These are phyloP conservation scores for Aplysina aerophoba DNA, from an alignment of 37 sponge, comb jelly and placozoan genomes.

Conservation along the genomic window DNA sequence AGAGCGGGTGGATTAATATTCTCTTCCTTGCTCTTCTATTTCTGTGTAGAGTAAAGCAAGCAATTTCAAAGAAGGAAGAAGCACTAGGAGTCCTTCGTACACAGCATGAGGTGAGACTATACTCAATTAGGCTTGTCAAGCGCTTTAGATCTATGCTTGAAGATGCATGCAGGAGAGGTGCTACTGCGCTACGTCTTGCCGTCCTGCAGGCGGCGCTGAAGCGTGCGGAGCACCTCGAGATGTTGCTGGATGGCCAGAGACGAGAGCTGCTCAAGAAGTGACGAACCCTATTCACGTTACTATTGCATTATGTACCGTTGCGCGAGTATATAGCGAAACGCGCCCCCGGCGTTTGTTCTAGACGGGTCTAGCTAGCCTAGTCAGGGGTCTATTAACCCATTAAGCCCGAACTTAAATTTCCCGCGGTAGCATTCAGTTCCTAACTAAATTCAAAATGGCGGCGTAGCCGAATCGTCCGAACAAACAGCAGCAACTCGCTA, in stretches of 20 bases:
- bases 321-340: no score
- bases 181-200: background rate
- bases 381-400: no score
- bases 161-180: background rate
- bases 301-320: no score
- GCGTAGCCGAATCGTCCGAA: no score
- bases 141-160: background rate
- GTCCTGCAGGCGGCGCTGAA: conserved; percentile 69
- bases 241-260: conserved; percentile 80
- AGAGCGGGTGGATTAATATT: no score
- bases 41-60: conserved; percentile 77
- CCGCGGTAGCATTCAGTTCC: no score
- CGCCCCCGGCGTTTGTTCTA: no score
- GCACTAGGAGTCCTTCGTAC: conserved; percentile 54
- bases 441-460: no score
- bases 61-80: conserved; percentile 84
- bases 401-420: no score
- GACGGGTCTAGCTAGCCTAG: no score
- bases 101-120: conserved; percentile 36
- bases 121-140: background rate
- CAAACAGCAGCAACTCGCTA: no score
- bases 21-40: no score
- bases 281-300: background rate
- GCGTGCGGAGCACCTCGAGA: conserved; percentile 87
- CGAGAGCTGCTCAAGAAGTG: conserved; percentile 73